These are phyloP conservation scores for Carcina quercana DNA, from an alignment of 2,888 invertebrate species.

Conservation along the genomic window DNA sequence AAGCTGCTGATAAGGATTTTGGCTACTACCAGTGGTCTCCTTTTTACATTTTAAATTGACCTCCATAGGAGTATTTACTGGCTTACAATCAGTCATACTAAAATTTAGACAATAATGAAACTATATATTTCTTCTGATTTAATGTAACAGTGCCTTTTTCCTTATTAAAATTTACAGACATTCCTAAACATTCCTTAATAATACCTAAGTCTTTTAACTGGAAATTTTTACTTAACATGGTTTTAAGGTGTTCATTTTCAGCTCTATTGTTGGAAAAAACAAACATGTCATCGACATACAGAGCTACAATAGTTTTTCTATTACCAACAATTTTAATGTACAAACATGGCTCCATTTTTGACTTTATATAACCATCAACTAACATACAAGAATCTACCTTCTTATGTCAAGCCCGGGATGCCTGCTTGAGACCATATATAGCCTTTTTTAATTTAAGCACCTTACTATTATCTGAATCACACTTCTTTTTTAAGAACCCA, in stretches of 20 bases:
- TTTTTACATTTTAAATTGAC: background rate
- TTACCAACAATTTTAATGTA: slow-evolving; percentile 1
- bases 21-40: background rate
- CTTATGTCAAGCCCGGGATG: too few relatives aligned
- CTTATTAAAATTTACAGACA: background rate
- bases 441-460: too few relatives aligned
- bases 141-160: background rate
- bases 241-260: slow-evolving; percentile 6
- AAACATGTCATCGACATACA: slow-evolving; percentile 12
- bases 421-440: too few relatives aligned
- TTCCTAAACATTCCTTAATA: background rate
- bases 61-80: slow-evolving; percentile 1
- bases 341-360: slow-evolving; percentile 9
- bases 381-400: slow-evolving; percentile 5
- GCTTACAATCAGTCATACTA: slow-evolving; percentile 1
- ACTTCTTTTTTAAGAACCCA: too few relatives aligned
- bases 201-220: slow-evolving; percentile 1
- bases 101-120: background rate
- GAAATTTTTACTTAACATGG: background rate
- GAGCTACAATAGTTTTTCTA: slow-evolving; percentile 6
- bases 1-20: slow-evolving; percentile 4
- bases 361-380: too few relatives aligned
- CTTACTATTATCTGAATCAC: too few relatives aligned
- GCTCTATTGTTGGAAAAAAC: slow-evolving; percentile 8
- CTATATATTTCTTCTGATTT: background rate